Conservation (phyloP, 2,888 invertebrate genomes). For the Carterocephalus palaemon region DNA sequence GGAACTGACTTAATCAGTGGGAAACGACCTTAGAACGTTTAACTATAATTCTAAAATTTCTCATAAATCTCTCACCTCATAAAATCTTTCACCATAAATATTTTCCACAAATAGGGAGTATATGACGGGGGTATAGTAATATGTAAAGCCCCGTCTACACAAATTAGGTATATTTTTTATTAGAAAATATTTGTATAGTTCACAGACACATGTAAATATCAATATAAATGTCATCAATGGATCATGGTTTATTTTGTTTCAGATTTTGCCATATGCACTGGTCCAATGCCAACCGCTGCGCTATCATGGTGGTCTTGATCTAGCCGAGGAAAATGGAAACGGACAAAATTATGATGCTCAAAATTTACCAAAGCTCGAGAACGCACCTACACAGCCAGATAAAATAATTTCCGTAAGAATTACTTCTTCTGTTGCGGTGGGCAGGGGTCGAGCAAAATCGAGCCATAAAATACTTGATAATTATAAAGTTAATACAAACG, state of each 20-base stretch:
- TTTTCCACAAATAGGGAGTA: too few relatives aligned
- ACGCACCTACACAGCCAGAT: constrained; percentile 41
- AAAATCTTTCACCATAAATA: too few relatives aligned
- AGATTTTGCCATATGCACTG: constrained; percentile 56
- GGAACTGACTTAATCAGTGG: too few relatives aligned
- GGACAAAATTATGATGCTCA: constrained; percentile 37
- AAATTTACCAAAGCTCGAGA: constrained; percentile 43
- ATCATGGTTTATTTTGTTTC: constrained; percentile 45
- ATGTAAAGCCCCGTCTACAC: too few relatives aligned
- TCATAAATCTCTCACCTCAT: too few relatives aligned
- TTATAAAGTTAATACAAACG: constrained; percentile 26
- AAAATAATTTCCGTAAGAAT: constrained; percentile 77
- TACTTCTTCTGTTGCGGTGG: constrained; percentile 80
- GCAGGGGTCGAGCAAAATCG: constrained; percentile 59
- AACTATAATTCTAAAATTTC: too few relatives aligned
- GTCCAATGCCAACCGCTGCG: constrained; percentile 50
- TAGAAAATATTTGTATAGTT: too few relatives aligned
- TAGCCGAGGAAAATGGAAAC: constrained; percentile 1
- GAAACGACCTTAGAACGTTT: too few relatives aligned
- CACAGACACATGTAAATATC: too few relatives aligned
- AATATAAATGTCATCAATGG: too few relatives aligned
- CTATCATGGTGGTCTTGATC: constrained; percentile 31
- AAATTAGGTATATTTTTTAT: too few relatives aligned
- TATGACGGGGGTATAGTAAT: too few relatives aligned
- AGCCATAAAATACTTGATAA: constrained; percentile 31